Base-by-base conservation (phyloP, 2,797 vertebrate genomes). In the Hyperoplus immaculatus region DNA sequence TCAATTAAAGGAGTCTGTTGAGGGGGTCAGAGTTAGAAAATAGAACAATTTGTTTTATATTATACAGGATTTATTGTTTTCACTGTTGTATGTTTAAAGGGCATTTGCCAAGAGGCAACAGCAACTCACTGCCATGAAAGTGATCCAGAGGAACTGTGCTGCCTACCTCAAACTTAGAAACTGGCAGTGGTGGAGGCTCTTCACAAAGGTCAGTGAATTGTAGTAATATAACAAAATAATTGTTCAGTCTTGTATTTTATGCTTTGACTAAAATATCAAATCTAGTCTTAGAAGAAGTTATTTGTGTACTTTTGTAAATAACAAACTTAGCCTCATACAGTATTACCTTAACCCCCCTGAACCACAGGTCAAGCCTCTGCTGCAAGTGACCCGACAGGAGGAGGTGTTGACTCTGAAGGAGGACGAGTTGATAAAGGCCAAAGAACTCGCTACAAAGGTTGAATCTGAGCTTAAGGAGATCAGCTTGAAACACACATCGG, bases 101-200 rank as follows among this genome's bases (percentile, higher is more conserved):
- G 98, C 98, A 38, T 99, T 99, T 57, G 94, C 96, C 69, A 99
- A 99, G 95, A 94, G 96, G 83, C 98, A 99, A 86, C 97, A 98
- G 82, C 98, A 99, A 89, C 70, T 99, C 77, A 99, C 96, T 0
- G 97, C 98, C 90, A 99, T 99, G 97, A 98, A 97, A 85, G 98
- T 99, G 77, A 98, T 99, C 81, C 98, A 99, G 88, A 97, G 98
- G 87, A 99, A 99, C 64, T 99, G 98, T 14, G 96, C 97, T 13
- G 98, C 98, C 87, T 99, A 99, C 94, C 96, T 99, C 93, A 99
- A 98, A 92, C 96, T 99, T 69, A 96, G 97, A 73, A 99, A 99
- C 92, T 99, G 98, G 98, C 98, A 99, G 75, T 99, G 98, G 98
- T 99, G 98, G 98, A 94, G 98, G 69, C 96, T 99, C 50, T 99